Base-by-base conservation (phyloP, 2,888 invertebrate species). In the Ormyrus pomaceus region DNA sequence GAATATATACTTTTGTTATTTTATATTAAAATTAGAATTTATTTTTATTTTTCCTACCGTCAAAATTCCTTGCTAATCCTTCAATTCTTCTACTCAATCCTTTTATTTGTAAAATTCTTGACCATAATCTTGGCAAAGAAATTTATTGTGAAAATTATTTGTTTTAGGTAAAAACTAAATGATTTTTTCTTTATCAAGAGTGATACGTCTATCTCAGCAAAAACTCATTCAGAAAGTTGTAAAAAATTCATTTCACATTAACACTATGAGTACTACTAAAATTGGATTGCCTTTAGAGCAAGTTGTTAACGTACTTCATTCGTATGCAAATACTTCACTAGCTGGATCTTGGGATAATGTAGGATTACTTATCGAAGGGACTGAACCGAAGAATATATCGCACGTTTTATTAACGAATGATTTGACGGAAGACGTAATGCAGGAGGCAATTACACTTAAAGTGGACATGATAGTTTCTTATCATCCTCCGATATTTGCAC, bases 331-430 rank as follows among this genome's bases (percentile, higher is more conserved):
- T 8, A 89, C 93, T 53, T 90, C 92, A 2, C 91, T 95, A 11
- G 96, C 98, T 4, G 97, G 95, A 86, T 93, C 93, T 72, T 99
- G 98, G 98, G 99, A 99, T 89, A 99, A 99, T 91, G 98, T 98
- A 71, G 99, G 99, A 0, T 92, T 99, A 2, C 91, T 99, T 48
- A 93, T 98, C 10, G 96, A 98, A 88, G 98, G 98, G 2, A 90
- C 91, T 19, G 86, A 85, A 69, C 86, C 87, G 46, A 91, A 90
- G 84, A 86, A 90, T 6, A 92, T 97, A 11, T 92, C 91, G 6
- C 94, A 92, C 79, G 93, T 98, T 73, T 88, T 99, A 77, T 91
- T 99, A 56, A 98, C 98, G 2, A 99, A 98, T 91, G 99, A 99
- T 90, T 92, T 99, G 56, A 98, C 98, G 0, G 96, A 97, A 90